These are phyloP conservation scores for Drosophila paulistorum DNA, from an alignment of 1,140 invertebrate species.

Conservation along the genomic window DNA sequence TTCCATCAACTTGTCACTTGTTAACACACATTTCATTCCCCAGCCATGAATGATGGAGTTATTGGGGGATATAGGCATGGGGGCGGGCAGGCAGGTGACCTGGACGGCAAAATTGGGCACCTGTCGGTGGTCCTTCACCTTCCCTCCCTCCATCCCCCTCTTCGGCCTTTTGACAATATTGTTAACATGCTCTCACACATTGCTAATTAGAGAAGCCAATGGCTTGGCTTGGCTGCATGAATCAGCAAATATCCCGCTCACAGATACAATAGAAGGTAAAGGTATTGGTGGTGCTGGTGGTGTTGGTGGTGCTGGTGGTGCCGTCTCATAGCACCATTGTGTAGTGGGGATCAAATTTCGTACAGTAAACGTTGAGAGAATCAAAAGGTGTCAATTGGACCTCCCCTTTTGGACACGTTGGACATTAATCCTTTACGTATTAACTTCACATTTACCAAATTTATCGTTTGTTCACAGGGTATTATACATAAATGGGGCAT, in stretches of 20 bases:
- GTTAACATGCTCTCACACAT: slow-evolving; percentile 15
- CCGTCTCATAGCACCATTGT: no score
- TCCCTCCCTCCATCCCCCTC: neutral
- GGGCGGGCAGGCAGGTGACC: no score
- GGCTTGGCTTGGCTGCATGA: neutral
- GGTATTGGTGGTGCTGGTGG: no score
- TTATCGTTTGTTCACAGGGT: neutral
- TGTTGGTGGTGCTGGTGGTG: neutral
- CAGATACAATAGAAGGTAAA: neutral
- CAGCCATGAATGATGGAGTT: neutral
- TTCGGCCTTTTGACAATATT: slow-evolving; percentile 5
- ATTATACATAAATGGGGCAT: neutral
- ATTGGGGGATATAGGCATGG: no score
- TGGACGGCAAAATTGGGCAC: slow-evolving; percentile 31
- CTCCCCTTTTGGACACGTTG: neutral
- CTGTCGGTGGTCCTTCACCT: slow-evolving; percentile 47
- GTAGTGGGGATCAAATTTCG: neutral
- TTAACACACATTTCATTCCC: slow-evolving; percentile 63
- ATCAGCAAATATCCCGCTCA: slow-evolving; percentile 1
- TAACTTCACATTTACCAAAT: neutral
- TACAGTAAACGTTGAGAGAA: neutral
- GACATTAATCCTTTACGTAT: neutral
- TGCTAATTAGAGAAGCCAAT: slow-evolving; percentile 9
- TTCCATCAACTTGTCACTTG: slow-evolving; percentile 68
- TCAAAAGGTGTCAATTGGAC: neutral